Base-by-base conservation (phyloP, 2,113 vertebrate species). In the Gobius niger region DNA sequence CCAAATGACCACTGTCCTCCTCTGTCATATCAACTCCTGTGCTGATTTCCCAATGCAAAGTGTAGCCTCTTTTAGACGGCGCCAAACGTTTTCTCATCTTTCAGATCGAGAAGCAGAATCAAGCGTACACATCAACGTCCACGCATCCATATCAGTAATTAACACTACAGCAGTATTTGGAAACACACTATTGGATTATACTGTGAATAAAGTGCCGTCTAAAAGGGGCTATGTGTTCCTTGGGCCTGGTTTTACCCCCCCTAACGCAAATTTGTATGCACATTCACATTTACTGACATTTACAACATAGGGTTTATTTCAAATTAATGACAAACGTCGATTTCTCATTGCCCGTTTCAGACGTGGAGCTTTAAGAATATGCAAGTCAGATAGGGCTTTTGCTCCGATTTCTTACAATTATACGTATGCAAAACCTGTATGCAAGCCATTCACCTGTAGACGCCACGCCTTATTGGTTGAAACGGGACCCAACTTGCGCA, bases 1-100 rank as follows among this genome's bases (percentile, higher is more conserved):
- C 71, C 76, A 69, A 19, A 77, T 80, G 67, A 73, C 66, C 69
- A 49, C 79, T 82, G 73, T 87, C 67, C 16, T 70, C 82, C 66
- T 12, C 52, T 76, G 68, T 84, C 75, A 70, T 73, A 70, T 75
- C 67, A 44, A 68, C 66, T 69, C 78, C 68, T 70, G 72, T 67
- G 66, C 65, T 44, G 63, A 44, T 16, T 1, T 53, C 52, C 72
- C 72, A 34, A 41, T 50, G 68, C 34, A 54, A 54, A 24, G 50
- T 44, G 15, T 7, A 52, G 53, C 73, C 73, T 67, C 57, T 60
- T 60, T 60, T 42, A 60, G 40, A 60, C 16, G 9, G 34, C 40
- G 16, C 5, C 57, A 9, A 10, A 60, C 7, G 24, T 14, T 6
- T 40, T 3, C 4, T 40, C 54, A 40, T 7, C 24, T 40, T 8